Evolutionary conservation across 2,888 invertebrate species (phyloP), one percentile per base, ranked within the genome.

Genomic region (Desoria tigrina): DNA sequence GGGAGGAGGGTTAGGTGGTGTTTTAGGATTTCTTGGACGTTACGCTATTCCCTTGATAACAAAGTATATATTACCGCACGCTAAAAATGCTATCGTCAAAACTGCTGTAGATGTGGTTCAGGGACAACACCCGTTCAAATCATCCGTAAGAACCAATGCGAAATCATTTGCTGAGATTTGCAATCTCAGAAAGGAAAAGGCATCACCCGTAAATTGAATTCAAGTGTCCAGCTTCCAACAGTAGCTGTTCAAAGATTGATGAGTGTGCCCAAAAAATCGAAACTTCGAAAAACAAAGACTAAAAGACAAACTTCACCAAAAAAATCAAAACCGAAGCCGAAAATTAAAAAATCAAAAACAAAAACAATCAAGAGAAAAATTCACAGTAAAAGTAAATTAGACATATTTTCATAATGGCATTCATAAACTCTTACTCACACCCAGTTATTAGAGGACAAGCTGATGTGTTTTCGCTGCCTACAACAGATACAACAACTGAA

Each of bases 401-500:
- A 69, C 32, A 56, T 66, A 23, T 54, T 69, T 42, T 54, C 65
- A 49, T 66, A 50, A 69, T 69, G 69, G 63, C 66, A 14, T 14
- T 64, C 2, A 61, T 69, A 1, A 53, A 73, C 49, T 2, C 39
- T 1, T 9, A 24, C 1, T 73, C 70, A 0, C 51, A 37, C n/a
- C 66, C 70, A 0, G 14, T 50, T 2, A 61, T 73, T 1, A 7
- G 68, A 4, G 42, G 65, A 7, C 27, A 64, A 28, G 55, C 42
- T 6, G 73, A 73, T 55, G 16, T 73, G 2, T 73, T 73, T 49
- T 54, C 55, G 11, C 1, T 61, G 1, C 68, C 68, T 2, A 26
- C 64, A 6, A 71, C 69, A 1, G 69, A 71, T 26, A 73, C 71
- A 16, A 61, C 69, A 14, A 24, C 56, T 11, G 73, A 73, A n/a